Conservation (phyloP, 2,888 invertebrate genomes). For the Orthonevra nobilis region DNA sequence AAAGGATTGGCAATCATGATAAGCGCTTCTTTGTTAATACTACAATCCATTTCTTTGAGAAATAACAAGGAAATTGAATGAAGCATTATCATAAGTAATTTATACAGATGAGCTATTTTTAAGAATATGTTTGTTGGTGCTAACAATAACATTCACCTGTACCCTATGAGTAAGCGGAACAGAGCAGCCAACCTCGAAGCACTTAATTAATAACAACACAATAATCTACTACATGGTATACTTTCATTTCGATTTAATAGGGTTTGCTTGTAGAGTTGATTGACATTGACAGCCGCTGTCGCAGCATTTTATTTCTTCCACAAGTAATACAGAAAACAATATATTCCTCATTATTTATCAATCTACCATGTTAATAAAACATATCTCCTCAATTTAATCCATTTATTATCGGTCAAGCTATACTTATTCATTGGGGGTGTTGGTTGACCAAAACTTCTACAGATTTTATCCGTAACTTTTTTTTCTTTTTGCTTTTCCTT, state of each 20-base stretch:
- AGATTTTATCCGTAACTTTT: constrained; percentile 58
- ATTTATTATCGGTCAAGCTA: neutral
- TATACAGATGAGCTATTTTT: too few species aligned
- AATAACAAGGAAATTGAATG: too few species aligned
- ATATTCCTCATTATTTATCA: neutral
- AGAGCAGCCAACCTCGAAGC: constrained; percentile 17
- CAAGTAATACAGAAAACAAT: constrained; percentile 46
- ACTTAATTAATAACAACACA: neutral
- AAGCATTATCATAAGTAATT: too few species aligned
- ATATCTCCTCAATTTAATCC: neutral
- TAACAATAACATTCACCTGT: too few species aligned
- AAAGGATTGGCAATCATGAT: too few species aligned
- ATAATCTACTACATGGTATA: constrained; percentile 57
- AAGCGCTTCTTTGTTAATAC: too few species aligned
- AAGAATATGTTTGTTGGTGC: too few species aligned
- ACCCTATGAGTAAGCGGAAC: too few species aligned
- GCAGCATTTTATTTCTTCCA: constrained; percentile 40
- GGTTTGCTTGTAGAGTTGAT: constrained; percentile 51
- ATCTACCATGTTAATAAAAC: neutral
- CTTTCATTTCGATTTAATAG: constrained; percentile 35
- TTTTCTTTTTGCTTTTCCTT: constrained; percentile 43
- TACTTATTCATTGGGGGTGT: constrained; percentile 42
- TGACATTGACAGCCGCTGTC: constrained; percentile 71
- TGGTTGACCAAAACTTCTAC: constrained; percentile 62
- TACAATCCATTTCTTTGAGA: too few species aligned